Percentiles rank a stretch among this genome's conserved stretches.
Conservation (phyloP, 2,113 vertebrate species). For the Onychorhynchus coronatus region DNA sequence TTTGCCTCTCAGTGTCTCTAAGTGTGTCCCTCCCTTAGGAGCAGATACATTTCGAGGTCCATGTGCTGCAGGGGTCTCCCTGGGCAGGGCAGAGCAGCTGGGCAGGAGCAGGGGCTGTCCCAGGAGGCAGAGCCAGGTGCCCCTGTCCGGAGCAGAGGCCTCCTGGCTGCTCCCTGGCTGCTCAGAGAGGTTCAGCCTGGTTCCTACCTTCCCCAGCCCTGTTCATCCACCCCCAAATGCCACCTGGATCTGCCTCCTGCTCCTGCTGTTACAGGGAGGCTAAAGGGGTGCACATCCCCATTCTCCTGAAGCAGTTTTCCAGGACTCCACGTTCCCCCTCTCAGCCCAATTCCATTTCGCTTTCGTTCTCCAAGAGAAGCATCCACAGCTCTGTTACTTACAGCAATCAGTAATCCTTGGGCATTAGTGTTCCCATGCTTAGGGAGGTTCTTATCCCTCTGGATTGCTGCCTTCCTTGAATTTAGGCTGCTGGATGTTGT, state of each 20-base stretch:
- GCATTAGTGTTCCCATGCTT: neutral
- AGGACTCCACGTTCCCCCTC: neutral
- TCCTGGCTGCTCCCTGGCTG: neutral
- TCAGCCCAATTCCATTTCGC: neutral
- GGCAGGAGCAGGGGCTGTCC: neutral
- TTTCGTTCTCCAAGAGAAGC: neutral
- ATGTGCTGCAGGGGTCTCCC: fast-evolving
- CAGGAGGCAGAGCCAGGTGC: neutral
- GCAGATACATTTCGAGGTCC: fast-evolving
- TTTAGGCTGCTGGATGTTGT: neutral
- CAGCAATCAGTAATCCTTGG: neutral
- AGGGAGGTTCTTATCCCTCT: neutral
- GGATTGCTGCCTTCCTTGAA: neutral
- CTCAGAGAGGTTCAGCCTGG: neutral
- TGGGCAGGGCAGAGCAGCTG: neutral
- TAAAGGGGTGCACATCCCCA: neutral
- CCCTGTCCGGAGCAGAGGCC: neutral
- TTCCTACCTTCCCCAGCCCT: neutral
- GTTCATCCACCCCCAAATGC: neutral
- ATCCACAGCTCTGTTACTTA: neutral
- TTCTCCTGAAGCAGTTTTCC: neutral
- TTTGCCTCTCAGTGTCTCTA: fast-evolving
- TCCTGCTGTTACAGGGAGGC: neutral
- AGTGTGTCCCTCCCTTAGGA: fast-evolving
- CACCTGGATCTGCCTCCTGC: neutral